phyloP scores from a whole-genome alignment of 2,113 vertebrate species.

The Ahaetulla prasina region DNA sequence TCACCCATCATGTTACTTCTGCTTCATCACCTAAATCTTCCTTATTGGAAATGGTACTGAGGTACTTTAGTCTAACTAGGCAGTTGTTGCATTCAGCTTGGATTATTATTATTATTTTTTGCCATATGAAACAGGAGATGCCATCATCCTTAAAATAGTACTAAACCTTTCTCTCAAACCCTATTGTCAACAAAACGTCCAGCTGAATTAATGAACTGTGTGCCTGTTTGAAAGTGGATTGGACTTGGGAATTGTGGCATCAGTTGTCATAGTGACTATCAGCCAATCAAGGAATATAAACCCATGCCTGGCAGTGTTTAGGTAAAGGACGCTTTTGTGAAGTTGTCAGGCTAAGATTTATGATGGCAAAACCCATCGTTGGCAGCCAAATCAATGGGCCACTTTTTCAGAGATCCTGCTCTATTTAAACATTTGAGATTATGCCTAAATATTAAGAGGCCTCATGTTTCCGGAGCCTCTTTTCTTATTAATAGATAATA shows the following conservation, averaged over 20 bases:
- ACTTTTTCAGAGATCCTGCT: slow-evolving; percentile 72
- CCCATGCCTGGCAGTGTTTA: slow-evolving; percentile 87
- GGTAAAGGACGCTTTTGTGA: slow-evolving; percentile 85
- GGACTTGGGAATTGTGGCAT: slow-evolving; percentile 92
- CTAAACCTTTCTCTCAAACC: slow-evolving; percentile 76
- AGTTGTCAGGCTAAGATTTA: slow-evolving; percentile 93
- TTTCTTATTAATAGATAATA: slow-evolving; percentile 77
- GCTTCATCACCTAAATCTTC: not conserved
- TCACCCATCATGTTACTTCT: not conserved
- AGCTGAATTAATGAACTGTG: slow-evolving; percentile 87
- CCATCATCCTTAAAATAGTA: slow-evolving; percentile 69
- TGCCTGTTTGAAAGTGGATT: slow-evolving; percentile 87
- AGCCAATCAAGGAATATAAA: slow-evolving; percentile 86
- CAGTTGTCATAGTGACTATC: slow-evolving; percentile 94
- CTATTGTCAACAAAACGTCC: slow-evolving; percentile 76
- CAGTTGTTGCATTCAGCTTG: slow-evolving; percentile 67
- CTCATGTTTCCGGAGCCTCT: slow-evolving; percentile 65
- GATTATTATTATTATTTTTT: slow-evolving; percentile 74
- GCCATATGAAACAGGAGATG: slow-evolving; percentile 69
- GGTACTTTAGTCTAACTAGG: slow-evolving; percentile 71
- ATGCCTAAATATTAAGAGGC: slow-evolving; percentile 73
- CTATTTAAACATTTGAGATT: slow-evolving; percentile 80
- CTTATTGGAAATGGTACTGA: not conserved
- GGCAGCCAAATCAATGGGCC: slow-evolving; percentile 87
- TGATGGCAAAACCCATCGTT: slow-evolving; percentile 90